Base-by-base conservation (phyloP, 2,797 vertebrate genomes). In the Lutjanus campechanus region DNA sequence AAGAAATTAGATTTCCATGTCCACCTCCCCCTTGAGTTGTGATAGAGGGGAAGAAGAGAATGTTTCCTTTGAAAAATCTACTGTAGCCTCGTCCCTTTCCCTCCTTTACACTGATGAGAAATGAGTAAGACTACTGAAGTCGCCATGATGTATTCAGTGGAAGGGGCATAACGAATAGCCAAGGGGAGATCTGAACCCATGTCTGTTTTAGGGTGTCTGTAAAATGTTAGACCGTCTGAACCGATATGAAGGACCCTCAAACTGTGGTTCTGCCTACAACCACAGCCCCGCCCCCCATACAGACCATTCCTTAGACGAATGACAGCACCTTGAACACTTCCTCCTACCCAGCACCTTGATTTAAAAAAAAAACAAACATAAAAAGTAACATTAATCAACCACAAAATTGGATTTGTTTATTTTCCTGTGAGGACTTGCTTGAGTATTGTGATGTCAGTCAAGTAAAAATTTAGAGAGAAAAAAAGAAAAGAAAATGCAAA, bases 361-460 rank as follows among this genome's bases (percentile, higher is more conserved):
- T 86, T 5, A 17, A 71, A 60, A 20, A 12, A 50, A 5, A 55
- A 25, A 19, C 8, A 11, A 16, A 50, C 10, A 1, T 16, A 76
- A 76, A 69, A 79, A 73, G 82, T 71, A 51, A 84, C 69, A 70
- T 77, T 47, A 77, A 84, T 85, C 53, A 81, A 82, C 84, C 63
- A 81, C 74, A 76, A 12, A 82, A 84, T 84, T 85, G 55, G 77
- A 88, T 90, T 80, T 84, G 76, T 91, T 89, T 86, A 89, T 93
- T 92, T 91, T 91, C 89, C 63, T 84, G 84, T 86, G 82, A 88
- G 83, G 82, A 84, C 79, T 82, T 92, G 87, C 83, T 81, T 85
- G 79, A 91, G 76, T 90, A 88, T 92, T 89, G 86, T 90, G 82
- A 82, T 69, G 85, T 93, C 79, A 82, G 82, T 85, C 22, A 89